A percentile compares a stretch with the other conserved stretches of the same genome.
Conservation (phyloP, 2,113 vertebrate species). For the Mionectes macconnelli region DNA sequence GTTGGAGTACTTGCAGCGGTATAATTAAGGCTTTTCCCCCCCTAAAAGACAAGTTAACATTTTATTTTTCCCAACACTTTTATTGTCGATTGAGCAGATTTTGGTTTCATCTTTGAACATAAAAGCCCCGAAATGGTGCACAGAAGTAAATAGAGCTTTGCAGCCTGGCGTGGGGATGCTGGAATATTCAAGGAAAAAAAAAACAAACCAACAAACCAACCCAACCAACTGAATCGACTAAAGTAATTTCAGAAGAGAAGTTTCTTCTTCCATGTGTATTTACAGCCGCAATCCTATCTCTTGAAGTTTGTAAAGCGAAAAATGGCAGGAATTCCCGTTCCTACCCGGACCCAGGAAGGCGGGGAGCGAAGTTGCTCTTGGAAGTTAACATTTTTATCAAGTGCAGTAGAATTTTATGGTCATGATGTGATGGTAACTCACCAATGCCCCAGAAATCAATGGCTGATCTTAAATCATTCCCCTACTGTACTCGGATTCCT, state of each 20-base stretch:
- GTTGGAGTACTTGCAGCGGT: constrained; percentile 30
- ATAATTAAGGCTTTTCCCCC: background rate
- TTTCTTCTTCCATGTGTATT: background rate
- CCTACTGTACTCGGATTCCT: constrained; percentile 45
- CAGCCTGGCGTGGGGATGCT: background rate
- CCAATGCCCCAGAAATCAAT: constrained; percentile 58
- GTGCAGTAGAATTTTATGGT: constrained; percentile 50
- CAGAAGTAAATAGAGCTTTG: background rate
- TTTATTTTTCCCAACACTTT: constrained; percentile 55
- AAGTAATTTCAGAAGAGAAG: background rate
- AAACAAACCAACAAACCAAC: too few species aligned
- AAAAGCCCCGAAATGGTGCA: background rate
- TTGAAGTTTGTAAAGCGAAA: background rate
- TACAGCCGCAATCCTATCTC: background rate
- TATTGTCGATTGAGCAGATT: constrained; percentile 33
- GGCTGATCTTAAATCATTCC: constrained; percentile 71
- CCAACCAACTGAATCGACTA: fast-evolving
- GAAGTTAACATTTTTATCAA: constrained; percentile 62
- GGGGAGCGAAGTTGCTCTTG: background rate
- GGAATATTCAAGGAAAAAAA: background rate
- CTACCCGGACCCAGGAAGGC: background rate
- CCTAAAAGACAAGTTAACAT: constrained; percentile 9
- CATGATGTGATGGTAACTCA: constrained; percentile 40
- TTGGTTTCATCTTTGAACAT: constrained; percentile 11
- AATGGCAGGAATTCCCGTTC: background rate